phyloP scores from a whole-genome alignment of 1,140 invertebrate species.

The Lepidurus packardi region DNA sequence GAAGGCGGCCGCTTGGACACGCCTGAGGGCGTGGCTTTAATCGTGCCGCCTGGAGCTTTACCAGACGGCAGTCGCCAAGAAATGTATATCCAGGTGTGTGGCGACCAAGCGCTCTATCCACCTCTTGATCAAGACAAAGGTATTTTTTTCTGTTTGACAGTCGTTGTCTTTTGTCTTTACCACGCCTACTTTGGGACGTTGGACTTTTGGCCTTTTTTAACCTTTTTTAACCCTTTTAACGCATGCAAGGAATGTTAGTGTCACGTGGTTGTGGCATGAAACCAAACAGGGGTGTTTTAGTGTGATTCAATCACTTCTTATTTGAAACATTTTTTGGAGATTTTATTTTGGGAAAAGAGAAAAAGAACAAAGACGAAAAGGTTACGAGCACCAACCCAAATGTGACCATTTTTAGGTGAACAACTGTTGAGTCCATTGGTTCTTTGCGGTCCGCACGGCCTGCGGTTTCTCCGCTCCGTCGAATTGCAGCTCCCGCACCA shows the following conservation, averaged over 20 bases:
- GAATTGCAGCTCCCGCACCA: conserved; percentile 62
- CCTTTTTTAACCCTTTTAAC: too few species aligned
- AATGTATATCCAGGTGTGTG: conserved; percentile 86
- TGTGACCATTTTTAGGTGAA: conserved; percentile 62
- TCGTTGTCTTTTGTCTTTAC: not conserved
- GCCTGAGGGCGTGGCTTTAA: conserved; percentile 76
- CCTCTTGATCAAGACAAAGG: conserved; percentile 81
- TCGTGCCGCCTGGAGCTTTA: conserved; percentile 81
- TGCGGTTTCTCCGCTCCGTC: conserved; percentile 78
- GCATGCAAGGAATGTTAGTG: not conserved
- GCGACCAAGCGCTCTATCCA: conserved; percentile 60
- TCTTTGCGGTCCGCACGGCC: conserved; percentile 89
- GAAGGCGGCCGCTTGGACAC: conserved; percentile 76
- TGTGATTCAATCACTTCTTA: too few species aligned
- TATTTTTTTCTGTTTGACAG: conserved; percentile 45
- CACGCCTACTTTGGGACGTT: not conserved
- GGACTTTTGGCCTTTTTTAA: not conserved
- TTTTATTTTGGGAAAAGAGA: too few species aligned
- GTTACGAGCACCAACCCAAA: not conserved
- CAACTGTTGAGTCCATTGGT: conserved; percentile 84
- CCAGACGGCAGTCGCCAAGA: conserved; percentile 73
- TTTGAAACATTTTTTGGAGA: too few species aligned
- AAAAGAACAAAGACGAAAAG: too few species aligned
- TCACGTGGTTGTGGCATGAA: too few species aligned
- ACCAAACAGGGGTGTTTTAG: too few species aligned